Evolutionary conservation across 2,797 vertebrate genomes (phyloP).

Genomic region (Adrianichthys oophorus): DNA sequence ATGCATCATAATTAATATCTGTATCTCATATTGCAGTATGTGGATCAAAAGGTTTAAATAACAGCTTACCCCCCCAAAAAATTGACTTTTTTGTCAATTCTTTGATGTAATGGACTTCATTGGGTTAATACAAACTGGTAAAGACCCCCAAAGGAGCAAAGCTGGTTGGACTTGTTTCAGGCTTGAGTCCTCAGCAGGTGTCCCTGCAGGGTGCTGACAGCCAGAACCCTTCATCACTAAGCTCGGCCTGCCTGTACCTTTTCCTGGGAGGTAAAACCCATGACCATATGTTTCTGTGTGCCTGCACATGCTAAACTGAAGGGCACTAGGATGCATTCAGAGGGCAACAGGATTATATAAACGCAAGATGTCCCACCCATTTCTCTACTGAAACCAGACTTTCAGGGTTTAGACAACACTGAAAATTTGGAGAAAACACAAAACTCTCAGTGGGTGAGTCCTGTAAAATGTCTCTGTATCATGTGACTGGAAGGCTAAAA

Average conservation of each 20-base stretch:
- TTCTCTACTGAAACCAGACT: background rate
- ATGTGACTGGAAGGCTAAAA: too few relatives aligned
- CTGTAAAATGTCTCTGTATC: too few relatives aligned
- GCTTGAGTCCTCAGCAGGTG: background rate
- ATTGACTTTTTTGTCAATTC: too few relatives aligned
- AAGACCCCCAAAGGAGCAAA: background rate
- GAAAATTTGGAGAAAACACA: too few relatives aligned
- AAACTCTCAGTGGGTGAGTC: too few relatives aligned
- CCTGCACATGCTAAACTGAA: too few relatives aligned
- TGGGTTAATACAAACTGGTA: background rate
- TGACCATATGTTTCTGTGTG: background rate
- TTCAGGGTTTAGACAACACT: background rate
- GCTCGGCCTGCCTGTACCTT: background rate
- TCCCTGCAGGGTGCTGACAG: background rate
- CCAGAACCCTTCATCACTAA: background rate
- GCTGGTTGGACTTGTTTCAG: background rate
- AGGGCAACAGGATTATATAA: background rate
- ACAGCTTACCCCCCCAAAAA: too few relatives aligned
- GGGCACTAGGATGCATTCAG: too few relatives aligned
- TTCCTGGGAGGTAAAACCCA: background rate
- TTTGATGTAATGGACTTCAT: too few relatives aligned
- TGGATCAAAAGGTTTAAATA: too few relatives aligned
- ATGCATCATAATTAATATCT: too few relatives aligned
- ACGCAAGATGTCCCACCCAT: background rate
- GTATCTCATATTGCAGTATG: too few relatives aligned